These are phyloP conservation scores for Tiliacea aurago DNA, from an alignment of 2,888 invertebrate species.

Conservation along the genomic window DNA sequence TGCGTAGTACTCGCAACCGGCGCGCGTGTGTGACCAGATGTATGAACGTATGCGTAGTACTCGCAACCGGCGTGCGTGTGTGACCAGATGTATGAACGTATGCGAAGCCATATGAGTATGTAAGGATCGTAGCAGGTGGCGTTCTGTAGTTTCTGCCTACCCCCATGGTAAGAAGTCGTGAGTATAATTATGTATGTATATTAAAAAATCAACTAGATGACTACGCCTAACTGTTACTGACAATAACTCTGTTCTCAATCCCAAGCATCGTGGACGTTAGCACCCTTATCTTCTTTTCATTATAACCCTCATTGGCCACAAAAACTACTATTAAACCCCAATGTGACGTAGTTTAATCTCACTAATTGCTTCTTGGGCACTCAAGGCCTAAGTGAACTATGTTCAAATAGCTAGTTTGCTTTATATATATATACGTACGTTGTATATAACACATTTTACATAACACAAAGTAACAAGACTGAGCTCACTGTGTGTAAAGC, in stretches of 20 bases:
- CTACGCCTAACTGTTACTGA: background rate
- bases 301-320: slow-evolving; percentile 9
- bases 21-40: no score
- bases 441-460: slow-evolving; percentile 17
- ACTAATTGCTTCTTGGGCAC: slow-evolving; percentile 17
- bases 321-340: slow-evolving; percentile 16
- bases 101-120: no score
- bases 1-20: no score
- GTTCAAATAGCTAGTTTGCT: slow-evolving; percentile 8
- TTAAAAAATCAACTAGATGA: background rate
- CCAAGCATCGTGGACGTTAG: background rate
- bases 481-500: slow-evolving; percentile 60
- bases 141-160: no score
- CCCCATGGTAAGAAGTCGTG: no score
- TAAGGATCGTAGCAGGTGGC: no score
- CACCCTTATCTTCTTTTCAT: slow-evolving; percentile 23
- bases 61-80: no score
- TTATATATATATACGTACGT: slow-evolving; percentile 8
- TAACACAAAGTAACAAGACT: slow-evolving; percentile 53
- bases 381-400: slow-evolving; percentile 5
- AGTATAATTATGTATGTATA: no score
- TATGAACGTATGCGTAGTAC: no score
- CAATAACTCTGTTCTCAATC: background rate
- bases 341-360: slow-evolving; percentile 19
- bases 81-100: no score